Conservation (phyloP, 1,140 invertebrate genomes). For the Lanistes nyassanus region DNA sequence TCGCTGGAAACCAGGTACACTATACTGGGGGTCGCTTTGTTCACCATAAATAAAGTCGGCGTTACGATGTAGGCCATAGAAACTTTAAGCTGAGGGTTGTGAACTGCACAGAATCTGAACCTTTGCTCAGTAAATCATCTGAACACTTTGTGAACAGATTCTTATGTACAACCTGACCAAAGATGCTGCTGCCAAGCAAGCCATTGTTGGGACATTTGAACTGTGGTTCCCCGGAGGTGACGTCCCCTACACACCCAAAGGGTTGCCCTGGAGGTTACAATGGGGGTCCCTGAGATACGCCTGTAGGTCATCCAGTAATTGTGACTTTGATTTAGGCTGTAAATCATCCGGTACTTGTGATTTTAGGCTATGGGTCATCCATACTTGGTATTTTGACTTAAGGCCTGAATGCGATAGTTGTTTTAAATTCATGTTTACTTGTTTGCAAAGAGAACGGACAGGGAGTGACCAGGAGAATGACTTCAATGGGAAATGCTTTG, state of each 20-base stretch:
- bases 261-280: slow-evolving; percentile 45
- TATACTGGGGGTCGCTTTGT: too few relatives aligned
- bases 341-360: neutral
- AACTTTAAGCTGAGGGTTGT: too few relatives aligned
- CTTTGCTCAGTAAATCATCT: too few relatives aligned
- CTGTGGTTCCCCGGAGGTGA: slow-evolving; percentile 58
- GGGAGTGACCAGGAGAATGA: neutral
- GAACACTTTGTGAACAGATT: slow-evolving; percentile 33
- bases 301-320: slow-evolving; percentile 24
- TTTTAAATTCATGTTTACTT: neutral
- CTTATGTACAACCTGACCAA: slow-evolving; percentile 53
- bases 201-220: slow-evolving; percentile 44
- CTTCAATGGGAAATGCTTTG: neutral
- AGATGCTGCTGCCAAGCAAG: slow-evolving; percentile 42
- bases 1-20: slow-evolving; percentile 42
- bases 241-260: slow-evolving; percentile 53
- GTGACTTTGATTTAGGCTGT: neutral
- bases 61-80: too few relatives aligned
- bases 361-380: neutral
- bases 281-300: slow-evolving; percentile 54
- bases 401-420: neutral
- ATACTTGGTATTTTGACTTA: neutral
- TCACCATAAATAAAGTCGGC: too few relatives aligned
- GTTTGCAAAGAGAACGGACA: neutral
- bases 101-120: too few relatives aligned